Evolutionary conservation across 2,113 vertebrate genomes (phyloP).

Genomic region (Murina feae): DNA sequence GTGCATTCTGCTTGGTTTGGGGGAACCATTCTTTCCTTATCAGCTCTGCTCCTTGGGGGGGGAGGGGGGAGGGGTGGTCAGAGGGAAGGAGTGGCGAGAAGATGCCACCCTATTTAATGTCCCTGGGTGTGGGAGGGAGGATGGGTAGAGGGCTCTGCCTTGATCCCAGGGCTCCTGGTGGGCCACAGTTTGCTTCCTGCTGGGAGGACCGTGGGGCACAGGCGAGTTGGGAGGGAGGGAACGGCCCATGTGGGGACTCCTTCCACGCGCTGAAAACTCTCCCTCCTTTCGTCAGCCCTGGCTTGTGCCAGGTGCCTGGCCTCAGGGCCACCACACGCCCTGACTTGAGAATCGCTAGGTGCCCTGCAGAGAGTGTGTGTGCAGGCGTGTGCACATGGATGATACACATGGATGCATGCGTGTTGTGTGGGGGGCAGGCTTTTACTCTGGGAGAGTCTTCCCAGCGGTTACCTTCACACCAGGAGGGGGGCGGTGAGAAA

Average conservation of each 20-base stretch:
- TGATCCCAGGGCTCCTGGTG: fast-evolving
- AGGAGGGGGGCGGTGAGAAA: neutral
- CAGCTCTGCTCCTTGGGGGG: neutral
- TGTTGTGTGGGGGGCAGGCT: fast-evolving
- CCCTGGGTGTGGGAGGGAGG: neutral
- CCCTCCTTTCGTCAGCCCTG: neutral
- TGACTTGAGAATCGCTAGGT: neutral
- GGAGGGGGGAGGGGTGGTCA: no score
- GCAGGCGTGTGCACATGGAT: neutral
- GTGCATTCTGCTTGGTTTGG: neutral
- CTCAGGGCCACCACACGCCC: neutral
- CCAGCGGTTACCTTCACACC: fast-evolving
- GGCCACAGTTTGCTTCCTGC: fast-evolving
- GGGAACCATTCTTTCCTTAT: neutral
- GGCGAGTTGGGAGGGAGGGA: neutral
- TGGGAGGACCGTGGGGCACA: neutral
- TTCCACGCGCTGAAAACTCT: neutral
- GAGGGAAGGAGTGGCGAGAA: no score
- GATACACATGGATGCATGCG: fast-evolving
- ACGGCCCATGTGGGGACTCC: neutral
- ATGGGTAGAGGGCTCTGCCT: neutral
- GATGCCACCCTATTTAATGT: fast-evolving
- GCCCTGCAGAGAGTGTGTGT: neutral
- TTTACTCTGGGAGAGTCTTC: neutral
- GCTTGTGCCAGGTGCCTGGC: neutral